Base-by-base conservation (phyloP, 2,888 invertebrate species). In the Beris morrisii region DNA sequence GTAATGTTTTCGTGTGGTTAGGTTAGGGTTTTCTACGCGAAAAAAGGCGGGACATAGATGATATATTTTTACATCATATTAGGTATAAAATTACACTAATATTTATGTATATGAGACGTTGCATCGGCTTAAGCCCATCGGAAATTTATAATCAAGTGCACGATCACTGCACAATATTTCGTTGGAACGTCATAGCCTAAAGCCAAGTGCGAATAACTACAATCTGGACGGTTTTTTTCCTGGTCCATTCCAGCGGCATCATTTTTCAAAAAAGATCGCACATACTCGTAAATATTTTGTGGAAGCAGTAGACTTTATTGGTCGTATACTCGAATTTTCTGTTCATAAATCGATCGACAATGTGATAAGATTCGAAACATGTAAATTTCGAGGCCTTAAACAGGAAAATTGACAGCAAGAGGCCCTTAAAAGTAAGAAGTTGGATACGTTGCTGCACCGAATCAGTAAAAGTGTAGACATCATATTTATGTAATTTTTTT, bases 401-500 rank as follows among this genome's bases (percentile, higher is more conserved):
- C 12, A 5, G 31, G 13, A 31, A 59, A n/a, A 48, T 57, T 38
- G 43, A 15, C 52, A 13, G 48, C n/a, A 48, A 28, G 7, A 13
- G 32, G 28, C 9, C n/a, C 38, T 15, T 54, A 6, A 13, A 56
- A 13, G 61, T 5, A 22, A 7, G 13, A 32, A 31, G 22, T 32
- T 32, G 32, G n/a, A 32, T 31, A 50, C 5, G 7, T 9, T 38
- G 38, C 38, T 3, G 38, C 38, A 38, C 9, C 9, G 38, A 9
- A 38, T 38, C 7, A 38, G 38, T 38, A 46, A 32, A 48, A 22
- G 50, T n/a, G 50, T 50, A 61, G 28, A 38, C 43, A 61, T 50
- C 38, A 46, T 61, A 61, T 61, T 61, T 61, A 61, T 61, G 43
- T 38, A 54, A 65, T 56, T 66, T 61, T 61, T 68, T 66, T 65